A percentile compares a stretch with the other conserved stretches of the same genome.
Evolutionary conservation across 2,113 vertebrate genomes (phyloP).

Genomic region (Nycticebus coucang): DNA sequence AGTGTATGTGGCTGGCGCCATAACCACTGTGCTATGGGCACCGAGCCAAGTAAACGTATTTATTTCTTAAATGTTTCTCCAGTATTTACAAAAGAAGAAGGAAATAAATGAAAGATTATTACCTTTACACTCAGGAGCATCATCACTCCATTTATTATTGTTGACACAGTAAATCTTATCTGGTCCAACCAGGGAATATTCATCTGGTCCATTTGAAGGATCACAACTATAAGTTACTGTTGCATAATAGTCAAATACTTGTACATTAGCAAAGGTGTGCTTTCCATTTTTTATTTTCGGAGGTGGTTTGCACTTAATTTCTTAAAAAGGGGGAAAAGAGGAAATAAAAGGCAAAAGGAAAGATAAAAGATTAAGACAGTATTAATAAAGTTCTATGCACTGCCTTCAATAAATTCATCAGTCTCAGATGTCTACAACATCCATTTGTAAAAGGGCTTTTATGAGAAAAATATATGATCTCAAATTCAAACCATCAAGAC

Average conservation of each 20-base stretch:
- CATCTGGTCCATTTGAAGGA: accelerated
- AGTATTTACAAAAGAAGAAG: background rate
- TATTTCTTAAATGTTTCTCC: slow-evolving; percentile 12
- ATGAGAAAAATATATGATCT: background rate
- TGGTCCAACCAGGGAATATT: slow-evolving; percentile 73
- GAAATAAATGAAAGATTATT: background rate
- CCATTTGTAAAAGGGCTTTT: background rate
- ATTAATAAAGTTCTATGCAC: background rate
- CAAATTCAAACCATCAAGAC: background rate
- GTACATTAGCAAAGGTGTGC: accelerated
- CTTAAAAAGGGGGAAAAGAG: slow-evolving; percentile 62
- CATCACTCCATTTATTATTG: slow-evolving; percentile 72
- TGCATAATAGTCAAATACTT: slow-evolving; percentile 58
- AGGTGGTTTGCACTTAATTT: slow-evolving; percentile 73
- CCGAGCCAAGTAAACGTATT: background rate
- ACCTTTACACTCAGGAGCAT: slow-evolving; percentile 83
- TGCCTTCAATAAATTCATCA: background rate
- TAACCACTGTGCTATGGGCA: too few species aligned
- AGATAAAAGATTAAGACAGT: background rate
- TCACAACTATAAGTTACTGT: slow-evolving; percentile 77
- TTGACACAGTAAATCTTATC: slow-evolving; percentile 20
- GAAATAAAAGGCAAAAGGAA: background rate
- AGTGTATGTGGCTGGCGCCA: too few species aligned
- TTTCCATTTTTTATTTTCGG: slow-evolving; percentile 68
- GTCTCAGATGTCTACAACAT: slow-evolving; percentile 5